Evolutionary conservation across 2,797 vertebrate species (phyloP).

Genomic region (Chaetodon trifasciatus): DNA sequence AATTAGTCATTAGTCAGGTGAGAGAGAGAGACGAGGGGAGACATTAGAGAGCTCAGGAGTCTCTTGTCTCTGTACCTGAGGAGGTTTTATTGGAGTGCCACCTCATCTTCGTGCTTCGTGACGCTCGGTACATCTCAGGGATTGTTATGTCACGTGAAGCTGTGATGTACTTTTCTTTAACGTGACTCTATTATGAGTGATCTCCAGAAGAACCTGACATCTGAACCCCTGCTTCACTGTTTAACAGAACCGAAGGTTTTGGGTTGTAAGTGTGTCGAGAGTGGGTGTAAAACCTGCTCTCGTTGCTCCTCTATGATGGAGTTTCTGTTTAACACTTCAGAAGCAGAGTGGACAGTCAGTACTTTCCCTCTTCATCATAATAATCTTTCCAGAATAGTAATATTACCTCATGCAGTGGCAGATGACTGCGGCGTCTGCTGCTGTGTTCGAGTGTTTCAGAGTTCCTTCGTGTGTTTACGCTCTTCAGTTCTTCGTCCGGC

Average conservation of each 20-base stretch:
- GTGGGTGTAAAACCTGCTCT: neutral
- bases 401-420: too few relatives aligned
- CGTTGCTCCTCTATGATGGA: neutral
- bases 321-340: neutral
- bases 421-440: too few relatives aligned
- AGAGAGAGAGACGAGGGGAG: conserved; percentile 22
- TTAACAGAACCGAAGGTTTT: neutral
- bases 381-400: too few relatives aligned
- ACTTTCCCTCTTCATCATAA: too few relatives aligned
- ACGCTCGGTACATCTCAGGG: neutral
- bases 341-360: too few relatives aligned
- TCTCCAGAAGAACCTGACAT: neutral
- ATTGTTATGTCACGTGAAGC: neutral
- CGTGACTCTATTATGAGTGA: neutral
- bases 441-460: neutral
- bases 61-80: conserved; percentile 17
- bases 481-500: neutral
- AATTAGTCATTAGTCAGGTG: conserved; percentile 68
- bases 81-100: conserved; percentile 7
- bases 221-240: neutral
- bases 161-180: neutral
- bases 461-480: neutral
- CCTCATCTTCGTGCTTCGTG: neutral
- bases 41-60: neutral
- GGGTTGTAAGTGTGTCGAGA: neutral